These are phyloP conservation scores for Intellagama lesueurii DNA, from an alignment of 2,797 vertebrate genomes.

Conservation along the genomic window DNA sequence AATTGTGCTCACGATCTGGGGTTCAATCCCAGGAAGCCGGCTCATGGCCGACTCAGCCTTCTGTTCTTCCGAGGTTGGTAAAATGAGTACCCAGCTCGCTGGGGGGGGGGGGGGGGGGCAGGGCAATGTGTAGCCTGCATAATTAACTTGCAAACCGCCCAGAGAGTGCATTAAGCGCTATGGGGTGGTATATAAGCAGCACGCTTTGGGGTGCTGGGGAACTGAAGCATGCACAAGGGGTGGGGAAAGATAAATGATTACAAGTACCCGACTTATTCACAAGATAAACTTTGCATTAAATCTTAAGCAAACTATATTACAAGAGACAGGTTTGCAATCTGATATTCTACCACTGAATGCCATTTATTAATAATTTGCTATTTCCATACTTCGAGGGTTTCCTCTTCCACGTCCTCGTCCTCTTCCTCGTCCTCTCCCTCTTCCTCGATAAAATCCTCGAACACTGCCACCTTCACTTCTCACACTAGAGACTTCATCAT, in stretches of 20 bases:
- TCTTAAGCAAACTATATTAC: not conserved
- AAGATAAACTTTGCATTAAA: not conserved
- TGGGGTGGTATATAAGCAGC: no score
- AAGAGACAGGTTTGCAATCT: constrained; percentile 1
- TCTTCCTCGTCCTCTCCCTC: constrained; percentile 87
- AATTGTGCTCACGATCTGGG: no score
- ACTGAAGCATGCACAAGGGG: not conserved
- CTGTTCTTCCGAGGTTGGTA: no score
- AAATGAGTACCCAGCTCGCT: no score
- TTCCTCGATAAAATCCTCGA: constrained; percentile 83
- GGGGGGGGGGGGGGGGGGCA: no score
- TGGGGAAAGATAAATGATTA: not conserved
- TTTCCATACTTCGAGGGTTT: constrained; percentile 74
- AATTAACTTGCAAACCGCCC: no score
- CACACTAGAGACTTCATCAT: constrained; percentile 84
- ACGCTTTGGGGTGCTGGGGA: no score
- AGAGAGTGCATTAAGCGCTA: no score
- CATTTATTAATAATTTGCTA: not conserved
- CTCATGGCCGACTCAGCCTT: no score
- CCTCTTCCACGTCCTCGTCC: constrained; percentile 92
- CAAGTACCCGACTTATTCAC: not conserved
- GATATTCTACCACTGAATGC: constrained; percentile 7
- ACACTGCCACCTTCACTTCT: constrained; percentile 82
- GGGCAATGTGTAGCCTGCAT: no score
- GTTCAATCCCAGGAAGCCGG: no score